Evolutionary conservation across 2,797 vertebrate genomes (phyloP).

Genomic region (Galaxias olidus): DNA sequence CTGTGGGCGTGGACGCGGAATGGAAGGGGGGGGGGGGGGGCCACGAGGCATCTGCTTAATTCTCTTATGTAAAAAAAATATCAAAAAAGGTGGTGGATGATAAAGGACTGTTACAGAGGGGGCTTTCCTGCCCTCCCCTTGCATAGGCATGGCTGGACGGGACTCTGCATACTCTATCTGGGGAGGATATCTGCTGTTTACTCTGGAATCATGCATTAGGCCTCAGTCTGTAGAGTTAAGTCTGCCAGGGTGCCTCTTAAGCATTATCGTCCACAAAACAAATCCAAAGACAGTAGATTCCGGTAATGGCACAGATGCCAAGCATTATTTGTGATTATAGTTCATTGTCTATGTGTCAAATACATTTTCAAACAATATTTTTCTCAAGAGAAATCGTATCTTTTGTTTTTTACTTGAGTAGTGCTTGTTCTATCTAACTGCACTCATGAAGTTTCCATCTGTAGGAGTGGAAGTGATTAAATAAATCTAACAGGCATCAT

Average conservation of each 20-base stretch:
- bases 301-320: neutral
- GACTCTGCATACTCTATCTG: neutral
- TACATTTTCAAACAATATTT: no score
- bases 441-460: no score
- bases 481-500: no score
- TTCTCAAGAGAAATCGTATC: no score
- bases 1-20: slow-evolving; percentile 44
- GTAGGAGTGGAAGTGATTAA: no score
- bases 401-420: no score
- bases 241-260: slow-evolving; percentile 8
- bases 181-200: slow-evolving; percentile 2
- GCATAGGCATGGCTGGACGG: no score
- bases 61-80: slow-evolving; percentile 73
- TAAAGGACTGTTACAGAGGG: slow-evolving; percentile 62
- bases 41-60: slow-evolving; percentile 65
- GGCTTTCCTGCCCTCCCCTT: slow-evolving; percentile 4
- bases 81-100: slow-evolving; percentile 39
- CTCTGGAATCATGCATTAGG: slow-evolving; percentile 22
- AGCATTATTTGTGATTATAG: no score
- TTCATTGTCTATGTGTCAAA: no score
- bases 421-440: no score
- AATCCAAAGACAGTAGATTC: slow-evolving; percentile 10
- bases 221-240: slow-evolving; percentile 6
- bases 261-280: slow-evolving; percentile 5
- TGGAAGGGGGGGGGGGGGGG: slow-evolving; percentile 7